Base-by-base conservation (phyloP, 30 jellyfish, hydroid and myxozoan genomes). In the Nemopilema nomurai region DNA sequence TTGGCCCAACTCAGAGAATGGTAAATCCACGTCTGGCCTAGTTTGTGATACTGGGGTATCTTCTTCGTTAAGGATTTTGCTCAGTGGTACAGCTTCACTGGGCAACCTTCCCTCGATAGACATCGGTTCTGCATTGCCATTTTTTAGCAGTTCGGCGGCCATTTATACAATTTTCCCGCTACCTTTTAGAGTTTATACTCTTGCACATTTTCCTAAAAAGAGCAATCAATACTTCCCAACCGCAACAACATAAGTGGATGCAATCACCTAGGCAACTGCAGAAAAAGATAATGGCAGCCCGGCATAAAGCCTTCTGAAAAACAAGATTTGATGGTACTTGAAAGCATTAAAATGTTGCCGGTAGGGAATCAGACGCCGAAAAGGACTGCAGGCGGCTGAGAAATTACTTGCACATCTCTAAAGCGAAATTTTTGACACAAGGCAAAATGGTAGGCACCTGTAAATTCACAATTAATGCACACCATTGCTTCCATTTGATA, bases 21-120 rank as follows among this genome's bases (percentile, higher is more conserved):
- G 41, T 23, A 31, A 18, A 50, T 30, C 29, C 28, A 53, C 50
- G 28, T 27, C 31, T 8, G 69, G 69, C 26, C 70, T 22, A 73
- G 13, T 16, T 21, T 13, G 32, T 16, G 20, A 64, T 18, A 22
- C 69, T 1, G 49, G 0, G 22, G 8, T 7, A 3, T 28, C 8
- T 20, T 67, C 77, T 67, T 67, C 50, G 24, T 22, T 31, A 19
- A 27, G 1, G 68, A n/a, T 49, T 8, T 18, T 53, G 23, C 7
- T 67, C 76, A 32, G 24, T 20, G 87, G 87, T 62, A 77, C 0
- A 1, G 26, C 75, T 29, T 77, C 87, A 16, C 87, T 26, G 21
- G 87, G 28, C 0, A 77, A 57, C 7, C 26, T 77, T 31, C 87
- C 87, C 62, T 77, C 78, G 25, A 77, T 25, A 22, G 78, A 53